phyloP scores from a whole-genome alignment of 1,140 invertebrate genomes.

The Tribolium castaneum region DNA sequence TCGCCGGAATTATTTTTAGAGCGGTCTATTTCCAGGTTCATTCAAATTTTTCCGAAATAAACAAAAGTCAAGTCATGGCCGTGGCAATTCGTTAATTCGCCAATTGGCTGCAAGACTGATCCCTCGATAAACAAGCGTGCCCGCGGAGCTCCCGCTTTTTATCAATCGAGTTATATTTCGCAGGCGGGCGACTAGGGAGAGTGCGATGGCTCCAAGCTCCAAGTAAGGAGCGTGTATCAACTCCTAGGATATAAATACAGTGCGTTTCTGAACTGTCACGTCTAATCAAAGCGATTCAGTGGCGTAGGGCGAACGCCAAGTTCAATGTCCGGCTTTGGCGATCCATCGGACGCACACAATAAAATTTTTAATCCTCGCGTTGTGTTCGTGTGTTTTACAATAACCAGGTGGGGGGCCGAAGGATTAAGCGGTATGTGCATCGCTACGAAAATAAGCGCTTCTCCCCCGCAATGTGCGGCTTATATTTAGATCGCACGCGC shows the following conservation, averaged over 20 bases:
- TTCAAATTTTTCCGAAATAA: conserved; percentile 28
- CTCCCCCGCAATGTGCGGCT: conserved; percentile 12
- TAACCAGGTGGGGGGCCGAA: not conserved
- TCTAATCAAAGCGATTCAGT: conserved; percentile 43
- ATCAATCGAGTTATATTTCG: conserved; percentile 36
- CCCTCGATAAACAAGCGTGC: not conserved
- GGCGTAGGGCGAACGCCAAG: conserved; percentile 22
- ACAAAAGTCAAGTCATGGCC: not conserved
- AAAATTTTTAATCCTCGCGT: not conserved
- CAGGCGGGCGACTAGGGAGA: conserved; percentile 1
- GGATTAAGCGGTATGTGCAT: not conserved
- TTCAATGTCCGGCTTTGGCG: conserved; percentile 34
- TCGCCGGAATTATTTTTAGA: not conserved
- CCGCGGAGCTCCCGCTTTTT: not conserved
- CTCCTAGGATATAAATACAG: conserved; percentile 47
- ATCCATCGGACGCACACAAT: not conserved
- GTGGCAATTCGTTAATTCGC: not conserved
- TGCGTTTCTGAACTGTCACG: conserved; percentile 45
- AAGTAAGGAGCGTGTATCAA: conserved; percentile 49
- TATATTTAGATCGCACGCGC: conserved; percentile 41
- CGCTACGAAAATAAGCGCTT: conserved; percentile 26
- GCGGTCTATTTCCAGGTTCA: conserved; percentile 1
- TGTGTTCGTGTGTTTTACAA: conserved; percentile 1
- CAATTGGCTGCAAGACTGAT: not conserved
- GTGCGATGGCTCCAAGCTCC: conserved; percentile 43